Evolutionary conservation across 2,888 invertebrate species (phyloP), one percentile per base, ranked within the genome.

Genomic region (Lapara coniferarum): DNA sequence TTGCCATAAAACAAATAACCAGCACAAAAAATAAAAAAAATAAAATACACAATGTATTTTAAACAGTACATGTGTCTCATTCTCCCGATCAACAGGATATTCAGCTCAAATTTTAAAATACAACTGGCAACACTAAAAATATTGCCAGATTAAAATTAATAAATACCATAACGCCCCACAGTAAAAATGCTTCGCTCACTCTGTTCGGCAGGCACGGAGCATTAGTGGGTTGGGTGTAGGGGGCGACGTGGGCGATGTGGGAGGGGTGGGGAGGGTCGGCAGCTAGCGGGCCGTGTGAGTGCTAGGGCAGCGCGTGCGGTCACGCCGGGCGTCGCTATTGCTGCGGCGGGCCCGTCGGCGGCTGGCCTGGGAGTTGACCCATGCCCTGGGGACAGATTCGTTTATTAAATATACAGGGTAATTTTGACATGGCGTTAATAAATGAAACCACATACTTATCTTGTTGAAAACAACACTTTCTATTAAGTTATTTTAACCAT

Each of bases 291-390:
- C 10, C 10, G 51, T 10, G 51, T 10, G 71, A 56, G 69, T 69
- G 70, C 70, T 72, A 77, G 70, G 74, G 76, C 78, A 79, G 82
- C 75, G 85, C 80, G 85, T 78, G 78, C 76, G 72, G 74, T 76
- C 77, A 80, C 78, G 77, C 79, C 79, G 81, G 83, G 83, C 79
- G 85, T 85, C 90, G 94, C 92, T 94, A 93, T 91, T 93, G 93
- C 71, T 88, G 92, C 80, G 91, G 87, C 49, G 86, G 85, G 14
- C 90, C 91, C 71, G 88, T 75, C 19, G 93, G 92, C 12, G 93
- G 93, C 77, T 89, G 92, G 0, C 92, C 92, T 1, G 92, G 90
- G 58, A 92, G 81, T 71, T 89, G 93, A 63, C 93, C 91, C 88
- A 94, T 85, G 78, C 93, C 93, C 90, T 94, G 85, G 0, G 66